Evolutionary conservation across 2,888 invertebrate species (phyloP), one percentile per base, ranked within the genome.

Genomic region (Ditylenchus weischeri): DNA sequence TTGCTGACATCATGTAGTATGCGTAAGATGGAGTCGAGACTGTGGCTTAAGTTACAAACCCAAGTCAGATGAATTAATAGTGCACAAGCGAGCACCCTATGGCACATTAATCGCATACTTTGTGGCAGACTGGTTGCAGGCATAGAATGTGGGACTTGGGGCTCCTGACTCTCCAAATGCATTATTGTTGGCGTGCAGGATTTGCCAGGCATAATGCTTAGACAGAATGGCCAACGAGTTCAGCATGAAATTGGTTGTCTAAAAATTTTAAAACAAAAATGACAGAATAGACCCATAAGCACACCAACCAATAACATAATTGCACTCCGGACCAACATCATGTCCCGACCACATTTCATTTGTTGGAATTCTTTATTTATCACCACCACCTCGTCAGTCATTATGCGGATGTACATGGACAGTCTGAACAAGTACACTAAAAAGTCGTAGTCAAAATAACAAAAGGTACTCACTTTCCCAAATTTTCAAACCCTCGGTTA

Each of bases 101-200:
- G n/a, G n/a, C n/a, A n/a, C n/a, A n/a, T n/a, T n/a, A 49, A 23
- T 57, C n/a, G n/a, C 29, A 43, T 38, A 76, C 72, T 68, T 69
- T n/a, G 72, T 72, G 11, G 75, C 69, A 23, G 59, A 63, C 48
- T 74, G 73, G 69, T 79, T 79, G 69, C 74, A 74, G 13, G 64
- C 51, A 29, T 76, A 71, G 18, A 79, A 70, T n/a, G 75, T 75
- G 7, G 80, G 80, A 7, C 78, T 76, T 15, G 78, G 73, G 11
- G 61, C 64, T 4, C 76, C 78, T 8, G 72, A 50, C 5, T 63
- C 63, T 63, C 75, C 75, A 48, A 79, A 69, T 10, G 76, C 77
- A 57, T 76, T 75, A 54, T 72, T 68, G 65, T 79, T 80, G 19
- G 77, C 75, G 54, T 79, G 77, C 18, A 77, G 66, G 6, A 69